Conservation (phyloP, 37 sponge, comb jelly and placozoan genomes). For the Spongilla lacustris region DNA sequence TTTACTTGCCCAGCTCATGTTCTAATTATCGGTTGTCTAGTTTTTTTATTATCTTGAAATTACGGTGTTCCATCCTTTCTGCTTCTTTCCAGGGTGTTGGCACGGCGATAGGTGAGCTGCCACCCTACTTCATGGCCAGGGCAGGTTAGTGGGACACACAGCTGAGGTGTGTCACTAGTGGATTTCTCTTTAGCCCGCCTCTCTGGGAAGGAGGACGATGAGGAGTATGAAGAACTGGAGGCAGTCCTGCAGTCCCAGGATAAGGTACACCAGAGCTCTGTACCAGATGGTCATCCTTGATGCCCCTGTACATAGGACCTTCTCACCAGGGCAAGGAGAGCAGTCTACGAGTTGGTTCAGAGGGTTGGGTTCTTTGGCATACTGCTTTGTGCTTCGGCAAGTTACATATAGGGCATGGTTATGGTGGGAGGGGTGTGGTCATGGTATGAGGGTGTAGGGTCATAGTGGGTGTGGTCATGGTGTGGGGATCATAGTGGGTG, state of each 20-base stretch:
- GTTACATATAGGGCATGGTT: no score
- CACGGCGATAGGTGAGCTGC: conserved; percentile 97
- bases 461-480: no score
- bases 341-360: conserved; percentile 85
- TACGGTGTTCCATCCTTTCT: no score
- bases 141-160: conserved; percentile 63
- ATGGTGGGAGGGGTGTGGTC: not conserved
- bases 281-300: not conserved
- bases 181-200: conserved; percentile 64
- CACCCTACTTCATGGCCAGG: conserved; percentile 99
- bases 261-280: conserved; percentile 19
- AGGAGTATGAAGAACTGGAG: conserved; percentile 81
- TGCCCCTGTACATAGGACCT: conserved; percentile 62
- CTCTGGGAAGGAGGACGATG: conserved; percentile 90
- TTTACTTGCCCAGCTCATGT: no score
- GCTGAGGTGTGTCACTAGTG: not conserved
- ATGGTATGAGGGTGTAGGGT: not conserved
- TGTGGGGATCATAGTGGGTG: no score
- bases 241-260: conserved; percentile 67
- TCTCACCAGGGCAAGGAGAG: conserved; percentile 82
- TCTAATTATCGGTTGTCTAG: no score
- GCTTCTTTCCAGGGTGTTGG: conserved; percentile 80
- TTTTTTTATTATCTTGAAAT: no score
- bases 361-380: conserved; percentile 96
- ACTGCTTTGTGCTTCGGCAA: conserved; percentile 92